Evolutionary conservation across 2,888 invertebrate genomes (phyloP).

Genomic region (Diogma glabrata): DNA sequence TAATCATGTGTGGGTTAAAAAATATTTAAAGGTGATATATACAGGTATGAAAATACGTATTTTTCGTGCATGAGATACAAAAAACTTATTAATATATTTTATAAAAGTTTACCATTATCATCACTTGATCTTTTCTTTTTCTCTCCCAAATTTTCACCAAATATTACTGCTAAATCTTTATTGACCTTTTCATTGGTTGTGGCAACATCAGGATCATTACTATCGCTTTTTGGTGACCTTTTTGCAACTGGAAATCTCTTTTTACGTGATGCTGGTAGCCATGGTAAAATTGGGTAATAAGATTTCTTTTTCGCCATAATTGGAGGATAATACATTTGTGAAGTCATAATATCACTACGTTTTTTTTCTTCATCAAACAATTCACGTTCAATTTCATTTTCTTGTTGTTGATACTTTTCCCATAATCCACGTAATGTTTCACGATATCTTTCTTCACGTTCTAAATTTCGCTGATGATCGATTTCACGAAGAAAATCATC

Average conservation of each 20-base stretch:
- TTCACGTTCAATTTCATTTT: slow-evolving; percentile 30
- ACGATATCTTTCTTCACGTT: slow-evolving; percentile 31
- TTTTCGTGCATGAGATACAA: too few relatives aligned
- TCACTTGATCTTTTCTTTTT: slow-evolving; percentile 42
- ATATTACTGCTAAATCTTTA: slow-evolving; percentile 55
- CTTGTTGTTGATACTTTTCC: slow-evolving; percentile 34
- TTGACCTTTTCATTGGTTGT: slow-evolving; percentile 59
- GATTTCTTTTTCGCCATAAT: slow-evolving; percentile 33
- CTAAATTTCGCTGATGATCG: slow-evolving; percentile 31
- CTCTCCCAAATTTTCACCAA: slow-evolving; percentile 41
- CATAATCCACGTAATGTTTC: slow-evolving; percentile 31
- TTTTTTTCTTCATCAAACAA: slow-evolving; percentile 25
- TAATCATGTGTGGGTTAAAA: slow-evolving; percentile 21
- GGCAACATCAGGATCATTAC: slow-evolving; percentile 25
- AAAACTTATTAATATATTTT: slow-evolving; percentile 27
- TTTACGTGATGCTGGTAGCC: slow-evolving; percentile 33
- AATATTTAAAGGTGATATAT: too few relatives aligned
- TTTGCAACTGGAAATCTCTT: slow-evolving; percentile 58
- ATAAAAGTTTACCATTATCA: too few relatives aligned
- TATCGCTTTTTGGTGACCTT: slow-evolving; percentile 41
- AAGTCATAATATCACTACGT: background rate
- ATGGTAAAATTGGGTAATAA: slow-evolving; percentile 33
- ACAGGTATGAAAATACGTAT: too few relatives aligned
- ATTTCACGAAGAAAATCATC: slow-evolving; percentile 35
- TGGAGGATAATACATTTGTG: slow-evolving; percentile 19